A percentile compares a stretch with the other conserved stretches of the same genome.
Evolutionary conservation across 2,888 invertebrate genomes (phyloP).

Genomic region (Antheraea yamamai): DNA sequence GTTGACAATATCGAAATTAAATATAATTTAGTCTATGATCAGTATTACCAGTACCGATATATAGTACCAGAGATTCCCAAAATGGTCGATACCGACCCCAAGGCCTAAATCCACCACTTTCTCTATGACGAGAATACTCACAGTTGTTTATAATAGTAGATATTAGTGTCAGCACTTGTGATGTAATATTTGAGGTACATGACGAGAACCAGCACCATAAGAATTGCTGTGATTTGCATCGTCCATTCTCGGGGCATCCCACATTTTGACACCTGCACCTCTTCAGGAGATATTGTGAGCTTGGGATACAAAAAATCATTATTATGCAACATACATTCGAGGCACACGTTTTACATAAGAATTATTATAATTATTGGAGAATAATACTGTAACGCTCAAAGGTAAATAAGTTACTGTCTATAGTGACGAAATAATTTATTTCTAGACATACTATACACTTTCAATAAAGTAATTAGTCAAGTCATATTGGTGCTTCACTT

Average conservation of each 20-base stretch:
- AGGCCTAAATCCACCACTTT: no score
- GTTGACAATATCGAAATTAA: neutral
- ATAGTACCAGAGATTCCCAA: no score
- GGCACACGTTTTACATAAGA: neutral
- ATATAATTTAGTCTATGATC: neutral
- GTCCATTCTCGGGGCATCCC: constrained; percentile 91
- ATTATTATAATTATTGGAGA: neutral
- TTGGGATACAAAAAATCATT: constrained; percentile 50
- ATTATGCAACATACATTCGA: neutral
- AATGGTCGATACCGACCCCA: no score
- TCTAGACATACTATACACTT: no score
- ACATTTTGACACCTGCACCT: constrained; percentile 89
- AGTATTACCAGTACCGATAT: neutral
- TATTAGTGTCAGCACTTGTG: neutral
- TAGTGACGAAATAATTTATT: no score
- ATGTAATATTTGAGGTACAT: constrained; percentile 58
- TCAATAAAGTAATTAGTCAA: no score
- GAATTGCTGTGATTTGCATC: constrained; percentile 82
- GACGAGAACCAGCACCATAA: constrained; percentile 77
- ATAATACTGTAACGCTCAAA: no score
- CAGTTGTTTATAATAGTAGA: constrained; percentile 55
- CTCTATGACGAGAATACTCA: constrained; percentile 44
- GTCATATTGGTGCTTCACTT: no score
- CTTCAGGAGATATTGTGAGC: constrained; percentile 88
- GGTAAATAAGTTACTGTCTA: no score